Conservation (phyloP, 2,888 invertebrate species). For the Tryphoninae sp. region DNA sequence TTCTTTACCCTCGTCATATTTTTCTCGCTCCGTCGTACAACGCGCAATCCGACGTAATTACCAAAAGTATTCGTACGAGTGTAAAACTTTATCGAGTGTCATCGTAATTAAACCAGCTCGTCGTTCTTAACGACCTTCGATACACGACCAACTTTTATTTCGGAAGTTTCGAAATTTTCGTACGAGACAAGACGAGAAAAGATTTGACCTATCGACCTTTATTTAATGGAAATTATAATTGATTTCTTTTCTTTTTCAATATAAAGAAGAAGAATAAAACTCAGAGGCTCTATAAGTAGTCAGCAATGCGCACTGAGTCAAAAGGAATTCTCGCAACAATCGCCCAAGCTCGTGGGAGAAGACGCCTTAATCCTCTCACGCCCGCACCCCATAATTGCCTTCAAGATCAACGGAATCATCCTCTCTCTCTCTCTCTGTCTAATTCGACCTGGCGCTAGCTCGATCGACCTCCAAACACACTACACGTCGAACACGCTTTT, state of each 20-base stretch:
- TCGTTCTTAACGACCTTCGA: neutral
- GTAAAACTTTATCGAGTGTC: neutral
- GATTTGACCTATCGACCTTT: neutral
- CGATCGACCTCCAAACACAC: constrained; percentile 43
- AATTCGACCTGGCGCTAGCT: constrained; percentile 38
- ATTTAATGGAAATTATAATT: neutral
- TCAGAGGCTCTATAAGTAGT: neutral
- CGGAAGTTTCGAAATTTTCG: neutral
- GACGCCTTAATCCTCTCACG: constrained; percentile 55
- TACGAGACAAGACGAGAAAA: neutral
- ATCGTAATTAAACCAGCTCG: neutral
- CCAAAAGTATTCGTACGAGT: neutral
- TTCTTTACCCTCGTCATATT: neutral
- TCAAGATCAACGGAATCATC: constrained; percentile 59
- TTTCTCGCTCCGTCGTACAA: neutral
- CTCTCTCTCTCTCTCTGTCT: neutral
- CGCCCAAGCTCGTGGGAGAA: constrained; percentile 57
- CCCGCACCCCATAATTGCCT: constrained; percentile 40
- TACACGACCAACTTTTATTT: neutral
- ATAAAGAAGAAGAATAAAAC: neutral
- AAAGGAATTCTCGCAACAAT: constrained; percentile 54
- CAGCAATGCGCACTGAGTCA: neutral
- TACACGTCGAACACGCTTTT: constrained; percentile 12
- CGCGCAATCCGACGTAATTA: constrained; percentile 2
- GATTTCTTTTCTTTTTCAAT: neutral